Percentiles rank a stretch among this genome's conserved stretches.
Evolutionary conservation across 1,140 invertebrate species (phyloP).

Genomic region (Pseudobourletiella spinata): DNA sequence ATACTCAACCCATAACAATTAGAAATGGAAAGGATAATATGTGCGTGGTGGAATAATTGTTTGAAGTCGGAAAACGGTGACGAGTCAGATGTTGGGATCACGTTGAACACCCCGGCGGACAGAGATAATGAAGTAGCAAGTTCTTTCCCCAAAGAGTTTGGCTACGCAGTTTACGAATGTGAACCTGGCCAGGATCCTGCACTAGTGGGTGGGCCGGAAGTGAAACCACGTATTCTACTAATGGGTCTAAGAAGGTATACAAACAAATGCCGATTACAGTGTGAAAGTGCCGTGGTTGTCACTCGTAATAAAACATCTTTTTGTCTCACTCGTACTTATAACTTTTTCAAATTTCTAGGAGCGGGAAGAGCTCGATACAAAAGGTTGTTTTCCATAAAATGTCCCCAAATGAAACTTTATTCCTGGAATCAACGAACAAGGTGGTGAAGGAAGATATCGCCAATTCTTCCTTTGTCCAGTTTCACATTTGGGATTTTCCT

Average conservation of each 20-base stretch:
- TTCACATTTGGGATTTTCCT: conserved; percentile 99
- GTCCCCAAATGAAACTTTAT: conserved; percentile 99
- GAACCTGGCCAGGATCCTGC: conserved; percentile 48
- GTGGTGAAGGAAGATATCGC: conserved; percentile 53
- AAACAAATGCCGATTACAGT: not conserved
- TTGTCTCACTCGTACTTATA: not conserved
- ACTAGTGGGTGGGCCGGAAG: conserved; percentile 53
- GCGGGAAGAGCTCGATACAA: conserved; percentile 99
- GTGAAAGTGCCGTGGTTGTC: too few species aligned
- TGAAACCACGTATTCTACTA: conserved; percentile 84
- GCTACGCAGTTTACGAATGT: conserved; percentile 72
- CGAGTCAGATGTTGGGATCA: conserved; percentile 1
- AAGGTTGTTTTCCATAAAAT: conserved; percentile 99
- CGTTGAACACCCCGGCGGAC: not conserved
- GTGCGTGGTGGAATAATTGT: not conserved
- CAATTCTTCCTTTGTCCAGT: conserved; percentile 97
- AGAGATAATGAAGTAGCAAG: not conserved
- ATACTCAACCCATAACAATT: too few species aligned
- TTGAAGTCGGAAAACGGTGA: conserved; percentile 14
- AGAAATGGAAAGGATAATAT: too few species aligned
- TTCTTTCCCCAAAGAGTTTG: conserved; percentile 66
- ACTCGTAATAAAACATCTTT: not conserved
- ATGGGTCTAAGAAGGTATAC: conserved; percentile 87
- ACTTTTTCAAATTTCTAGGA: conserved; percentile 50
- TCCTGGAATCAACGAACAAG: conserved; percentile 96